Conservation (phyloP, 2,797 vertebrate species). For the Cichlasoma orientale region DNA sequence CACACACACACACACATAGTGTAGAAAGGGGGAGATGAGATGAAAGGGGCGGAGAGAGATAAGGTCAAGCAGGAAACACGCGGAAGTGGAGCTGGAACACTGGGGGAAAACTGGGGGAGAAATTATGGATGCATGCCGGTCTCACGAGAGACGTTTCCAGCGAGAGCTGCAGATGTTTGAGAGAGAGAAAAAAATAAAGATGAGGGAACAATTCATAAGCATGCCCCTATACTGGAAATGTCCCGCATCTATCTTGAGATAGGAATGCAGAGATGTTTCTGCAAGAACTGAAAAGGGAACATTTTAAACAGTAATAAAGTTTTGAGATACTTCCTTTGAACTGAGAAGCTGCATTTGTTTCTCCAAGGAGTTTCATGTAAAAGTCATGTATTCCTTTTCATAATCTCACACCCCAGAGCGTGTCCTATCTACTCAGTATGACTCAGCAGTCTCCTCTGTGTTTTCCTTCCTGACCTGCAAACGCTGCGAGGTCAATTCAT, state of each 20-base stretch:
- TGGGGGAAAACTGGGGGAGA: constrained; percentile 51
- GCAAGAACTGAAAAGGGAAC: background rate
- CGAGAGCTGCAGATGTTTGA: constrained; percentile 61
- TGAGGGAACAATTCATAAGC: constrained; percentile 17
- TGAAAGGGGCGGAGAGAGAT: constrained; percentile 37
- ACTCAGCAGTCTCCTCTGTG: constrained; percentile 53
- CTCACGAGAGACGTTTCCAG: constrained; percentile 49
- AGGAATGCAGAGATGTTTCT: constrained; percentile 39
- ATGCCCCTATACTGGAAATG: constrained; percentile 26
- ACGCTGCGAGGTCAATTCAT: constrained; percentile 42
- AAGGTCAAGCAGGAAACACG: constrained; percentile 64
- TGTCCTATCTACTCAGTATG: constrained; percentile 48
- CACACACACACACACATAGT: constrained; percentile 1
- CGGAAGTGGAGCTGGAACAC: constrained; percentile 53
- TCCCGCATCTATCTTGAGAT: constrained; percentile 30
- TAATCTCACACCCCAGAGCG: constrained; percentile 15
- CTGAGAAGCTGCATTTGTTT: background rate
- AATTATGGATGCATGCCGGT: constrained; percentile 69
- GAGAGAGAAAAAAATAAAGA: constrained; percentile 4
- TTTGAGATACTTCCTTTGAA: background rate
- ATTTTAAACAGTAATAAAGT: constrained; percentile 3
- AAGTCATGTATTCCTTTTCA: constrained; percentile 23
- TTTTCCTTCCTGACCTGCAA: constrained; percentile 71
- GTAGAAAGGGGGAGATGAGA: constrained; percentile 14
- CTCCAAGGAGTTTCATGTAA: background rate